Conservation (phyloP, 2,113 vertebrate species). For the Dermatemys mawii region DNA sequence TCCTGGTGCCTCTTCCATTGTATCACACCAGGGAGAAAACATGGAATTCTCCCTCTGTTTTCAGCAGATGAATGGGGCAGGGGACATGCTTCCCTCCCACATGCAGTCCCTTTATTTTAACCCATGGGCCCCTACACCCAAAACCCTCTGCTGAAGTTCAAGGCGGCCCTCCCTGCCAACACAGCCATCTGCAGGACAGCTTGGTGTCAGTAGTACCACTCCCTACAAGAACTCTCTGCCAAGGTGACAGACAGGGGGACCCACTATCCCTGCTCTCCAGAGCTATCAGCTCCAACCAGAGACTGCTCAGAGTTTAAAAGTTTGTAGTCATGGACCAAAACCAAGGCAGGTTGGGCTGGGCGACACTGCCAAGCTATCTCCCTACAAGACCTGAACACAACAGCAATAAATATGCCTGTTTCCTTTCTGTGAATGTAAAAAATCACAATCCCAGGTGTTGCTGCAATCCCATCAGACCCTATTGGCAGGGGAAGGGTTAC, state of each 20-base stretch:
- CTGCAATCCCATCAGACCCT: background rate
- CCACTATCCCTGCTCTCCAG: background rate
- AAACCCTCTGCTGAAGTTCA: background rate
- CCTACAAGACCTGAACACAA: background rate
- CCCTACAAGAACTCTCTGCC: accelerated
- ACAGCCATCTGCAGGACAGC: too few relatives aligned
- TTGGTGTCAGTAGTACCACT: background rate
- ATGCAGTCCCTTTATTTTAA: background rate
- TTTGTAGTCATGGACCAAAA: too few relatives aligned
- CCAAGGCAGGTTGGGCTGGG: background rate
- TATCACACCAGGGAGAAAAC: background rate
- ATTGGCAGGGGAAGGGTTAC: background rate
- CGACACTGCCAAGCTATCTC: background rate
- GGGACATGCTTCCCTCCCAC: background rate
- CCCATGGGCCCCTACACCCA: accelerated
- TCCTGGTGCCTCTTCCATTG: background rate
- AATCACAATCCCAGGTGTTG: accelerated
- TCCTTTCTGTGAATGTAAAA: background rate
- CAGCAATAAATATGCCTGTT: background rate
- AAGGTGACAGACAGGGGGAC: background rate
- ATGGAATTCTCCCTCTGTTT: background rate
- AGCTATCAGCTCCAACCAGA: background rate
- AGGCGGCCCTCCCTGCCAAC: accelerated
- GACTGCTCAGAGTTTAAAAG: background rate
- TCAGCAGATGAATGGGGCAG: background rate